Percentiles rank a stretch among this genome's conserved stretches.
phyloP scores from a whole-genome alignment of 2,797 vertebrate species.

The Sciaenops ocellatus region DNA sequence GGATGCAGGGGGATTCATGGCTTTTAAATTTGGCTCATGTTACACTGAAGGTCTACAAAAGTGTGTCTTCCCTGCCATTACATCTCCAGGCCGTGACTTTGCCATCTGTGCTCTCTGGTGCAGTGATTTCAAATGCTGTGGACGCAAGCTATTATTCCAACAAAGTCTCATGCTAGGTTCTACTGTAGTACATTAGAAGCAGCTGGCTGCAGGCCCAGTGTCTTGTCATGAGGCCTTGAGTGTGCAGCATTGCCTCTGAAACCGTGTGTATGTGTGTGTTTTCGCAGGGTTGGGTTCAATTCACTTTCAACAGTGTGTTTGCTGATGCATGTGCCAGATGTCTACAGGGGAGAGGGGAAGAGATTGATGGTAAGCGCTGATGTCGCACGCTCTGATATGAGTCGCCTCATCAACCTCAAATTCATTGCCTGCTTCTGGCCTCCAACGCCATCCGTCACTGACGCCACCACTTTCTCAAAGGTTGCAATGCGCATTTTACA shows the following conservation, averaged over 20 bases:
- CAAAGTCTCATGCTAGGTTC: conserved; percentile 54
- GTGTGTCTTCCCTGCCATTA: conserved; percentile 28
- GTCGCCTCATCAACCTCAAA: conserved; percentile 88
- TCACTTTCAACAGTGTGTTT: conserved; percentile 74
- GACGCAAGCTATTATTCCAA: conserved; percentile 58
- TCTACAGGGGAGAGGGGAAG: conserved; percentile 73
- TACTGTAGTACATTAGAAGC: conserved; percentile 63
- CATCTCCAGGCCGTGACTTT: conserved; percentile 36
- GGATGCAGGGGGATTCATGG: neutral
- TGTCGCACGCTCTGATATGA: conserved; percentile 85
- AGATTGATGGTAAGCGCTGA: conserved; percentile 85
- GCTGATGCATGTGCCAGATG: conserved; percentile 79
- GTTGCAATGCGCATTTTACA: conserved; percentile 72
- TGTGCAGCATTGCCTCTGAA: conserved; percentile 45
- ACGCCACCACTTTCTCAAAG: conserved; percentile 73
- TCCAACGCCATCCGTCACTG: conserved; percentile 81
- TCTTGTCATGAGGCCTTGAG: conserved; percentile 65
- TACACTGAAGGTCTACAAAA: conserved; percentile 27
- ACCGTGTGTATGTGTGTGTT: conserved; percentile 35
- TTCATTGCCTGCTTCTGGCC: conserved; percentile 80
- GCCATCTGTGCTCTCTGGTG: conserved; percentile 51
- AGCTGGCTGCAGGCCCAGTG: conserved; percentile 54
- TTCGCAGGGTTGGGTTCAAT: conserved; percentile 60
- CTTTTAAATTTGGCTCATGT: conserved; percentile 39
- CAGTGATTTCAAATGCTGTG: conserved; percentile 59